Conservation (phyloP, 1,140 invertebrate species). For the Drosophila murphyi region DNA sequence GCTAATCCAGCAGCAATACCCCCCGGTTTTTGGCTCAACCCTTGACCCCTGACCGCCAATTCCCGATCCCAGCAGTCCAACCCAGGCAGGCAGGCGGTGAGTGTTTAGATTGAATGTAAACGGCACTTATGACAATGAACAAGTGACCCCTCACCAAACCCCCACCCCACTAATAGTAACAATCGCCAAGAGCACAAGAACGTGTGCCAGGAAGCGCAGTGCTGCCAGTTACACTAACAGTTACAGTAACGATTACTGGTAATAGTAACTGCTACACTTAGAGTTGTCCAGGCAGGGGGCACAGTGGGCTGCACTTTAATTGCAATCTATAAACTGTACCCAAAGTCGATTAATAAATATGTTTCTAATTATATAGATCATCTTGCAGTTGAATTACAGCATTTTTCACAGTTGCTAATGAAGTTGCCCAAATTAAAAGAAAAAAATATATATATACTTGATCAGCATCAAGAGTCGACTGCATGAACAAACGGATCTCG, state of each 20-base stretch:
- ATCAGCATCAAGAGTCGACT: no score
- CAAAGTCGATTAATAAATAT: neutral
- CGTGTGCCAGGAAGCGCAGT: slow-evolving; percentile 23
- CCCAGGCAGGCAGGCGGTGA: slow-evolving; percentile 24
- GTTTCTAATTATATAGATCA: neutral
- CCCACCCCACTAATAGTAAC: neutral
- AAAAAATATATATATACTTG: no score
- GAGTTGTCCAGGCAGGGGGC: neutral
- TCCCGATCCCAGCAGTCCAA: no score
- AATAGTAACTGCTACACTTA: neutral
- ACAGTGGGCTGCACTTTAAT: neutral
- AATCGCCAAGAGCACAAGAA: neutral
- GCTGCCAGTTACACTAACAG: neutral
- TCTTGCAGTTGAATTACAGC: neutral
- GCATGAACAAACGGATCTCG: no score
- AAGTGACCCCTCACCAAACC: slow-evolving; percentile 44
- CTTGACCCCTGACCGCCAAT: neutral
- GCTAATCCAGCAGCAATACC: slow-evolving; percentile 4
- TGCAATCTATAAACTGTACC: neutral
- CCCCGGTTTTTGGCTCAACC: neutral
- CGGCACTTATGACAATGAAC: slow-evolving; percentile 81
- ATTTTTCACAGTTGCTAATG: no score
- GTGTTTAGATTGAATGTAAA: slow-evolving; percentile 80
- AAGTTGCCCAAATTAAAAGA: no score
- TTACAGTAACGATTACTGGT: slow-evolving; percentile 17